phyloP scores from a whole-genome alignment of 2,888 invertebrate genomes.

The Apotomis capreana region DNA sequence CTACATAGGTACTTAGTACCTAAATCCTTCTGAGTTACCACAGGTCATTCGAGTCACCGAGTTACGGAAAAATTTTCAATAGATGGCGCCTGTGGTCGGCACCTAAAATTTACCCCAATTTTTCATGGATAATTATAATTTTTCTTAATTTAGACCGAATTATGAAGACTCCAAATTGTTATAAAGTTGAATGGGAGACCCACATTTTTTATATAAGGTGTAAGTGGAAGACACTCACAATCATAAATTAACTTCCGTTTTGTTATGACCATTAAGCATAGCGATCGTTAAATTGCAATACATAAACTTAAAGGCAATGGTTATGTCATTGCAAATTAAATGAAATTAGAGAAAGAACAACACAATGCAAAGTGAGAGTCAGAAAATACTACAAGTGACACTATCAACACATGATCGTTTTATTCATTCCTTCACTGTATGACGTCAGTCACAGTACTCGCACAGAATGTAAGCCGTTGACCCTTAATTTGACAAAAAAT shows the following conservation, averaged over 20 bases:
- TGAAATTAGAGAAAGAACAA: neutral
- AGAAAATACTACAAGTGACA: neutral
- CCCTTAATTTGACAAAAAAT: neutral
- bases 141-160: too few relatives aligned
- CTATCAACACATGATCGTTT: neutral
- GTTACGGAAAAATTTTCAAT: too few relatives aligned
- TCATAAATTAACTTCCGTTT: neutral
- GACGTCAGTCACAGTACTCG: neutral
- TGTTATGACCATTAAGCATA: constrained; percentile 8
- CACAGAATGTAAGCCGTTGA: neutral
- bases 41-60: too few relatives aligned
- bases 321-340: constrained; percentile 1
- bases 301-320: constrained; percentile 11
- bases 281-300: constrained; percentile 30
- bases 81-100: too few relatives aligned
- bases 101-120: too few relatives aligned
- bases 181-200: too few relatives aligned
- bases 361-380: neutral
- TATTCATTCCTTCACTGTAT: neutral
- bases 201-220: too few relatives aligned
- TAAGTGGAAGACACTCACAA: too few relatives aligned
- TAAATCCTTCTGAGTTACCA: too few relatives aligned
- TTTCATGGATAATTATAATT: too few relatives aligned
- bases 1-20: too few relatives aligned
- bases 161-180: too few relatives aligned